These are phyloP conservation scores for Cantharis flavilabris DNA, from an alignment of 2,888 invertebrate genomes.

Conservation along the genomic window DNA sequence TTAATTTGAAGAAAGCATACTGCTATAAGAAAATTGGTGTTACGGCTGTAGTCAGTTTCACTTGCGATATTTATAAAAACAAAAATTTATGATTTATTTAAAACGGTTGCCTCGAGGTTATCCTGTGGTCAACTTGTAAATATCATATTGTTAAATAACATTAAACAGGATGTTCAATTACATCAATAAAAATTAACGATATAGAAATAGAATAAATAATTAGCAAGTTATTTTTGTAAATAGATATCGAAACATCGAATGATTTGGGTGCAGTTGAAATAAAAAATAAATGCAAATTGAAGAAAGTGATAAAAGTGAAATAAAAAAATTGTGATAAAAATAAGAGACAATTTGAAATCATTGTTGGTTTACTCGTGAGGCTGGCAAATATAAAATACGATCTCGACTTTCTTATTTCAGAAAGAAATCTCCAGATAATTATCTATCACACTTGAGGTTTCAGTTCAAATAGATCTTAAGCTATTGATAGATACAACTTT, in stretches of 20 bases:
- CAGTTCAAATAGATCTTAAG: neutral
- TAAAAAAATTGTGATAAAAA: neutral
- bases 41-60: neutral
- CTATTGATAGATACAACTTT: neutral
- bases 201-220: neutral
- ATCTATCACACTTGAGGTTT: neutral
- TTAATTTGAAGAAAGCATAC: neutral
- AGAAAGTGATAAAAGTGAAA: neutral
- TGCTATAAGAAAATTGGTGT: neutral
- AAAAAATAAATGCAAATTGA: neutral
- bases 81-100: neutral
- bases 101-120: neutral
- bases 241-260: neutral
- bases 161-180: neutral
- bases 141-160: neutral
- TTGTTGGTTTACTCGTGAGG: neutral
- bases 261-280: neutral
- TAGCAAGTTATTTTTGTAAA: neutral
- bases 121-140: neutral
- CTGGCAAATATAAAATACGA: neutral
- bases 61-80: neutral
- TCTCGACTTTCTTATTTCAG: neutral
- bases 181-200: neutral
- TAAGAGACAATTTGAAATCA: neutral
- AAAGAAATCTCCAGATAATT: neutral